These are phyloP conservation scores for Larimichthys polyactis DNA, from an alignment of 2,113 vertebrate species.

Conservation along the genomic window DNA sequence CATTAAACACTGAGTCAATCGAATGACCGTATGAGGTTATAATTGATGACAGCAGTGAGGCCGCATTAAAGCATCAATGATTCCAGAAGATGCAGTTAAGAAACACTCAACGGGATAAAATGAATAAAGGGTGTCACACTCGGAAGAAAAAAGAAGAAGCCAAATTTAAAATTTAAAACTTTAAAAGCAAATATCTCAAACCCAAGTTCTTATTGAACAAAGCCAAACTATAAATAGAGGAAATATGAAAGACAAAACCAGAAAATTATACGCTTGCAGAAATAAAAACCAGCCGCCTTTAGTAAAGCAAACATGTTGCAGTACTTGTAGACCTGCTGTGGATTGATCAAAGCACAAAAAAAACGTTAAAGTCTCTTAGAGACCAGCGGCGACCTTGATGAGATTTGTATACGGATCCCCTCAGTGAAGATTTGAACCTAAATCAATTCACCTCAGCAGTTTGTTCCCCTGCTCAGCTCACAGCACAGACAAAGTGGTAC, in stretches of 20 bases:
- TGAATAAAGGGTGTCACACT: not conserved
- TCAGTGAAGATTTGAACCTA: not conserved
- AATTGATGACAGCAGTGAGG: conserved; percentile 49
- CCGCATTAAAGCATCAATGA: conserved; percentile 15
- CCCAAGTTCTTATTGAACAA: conserved; percentile 26
- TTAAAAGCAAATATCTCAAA: conserved; percentile 1
- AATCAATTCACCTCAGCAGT: conserved; percentile 9
- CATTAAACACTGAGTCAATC: conserved; percentile 53
- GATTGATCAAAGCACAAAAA: not conserved
- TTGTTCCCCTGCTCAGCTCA: conserved; percentile 15
- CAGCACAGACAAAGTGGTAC: conserved; percentile 2
- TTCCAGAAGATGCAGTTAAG: conserved; percentile 9
- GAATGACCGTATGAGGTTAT: conserved; percentile 23
- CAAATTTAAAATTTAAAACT: not conserved
- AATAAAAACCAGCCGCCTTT: conserved; percentile 35
- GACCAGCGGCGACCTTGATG: not conserved
- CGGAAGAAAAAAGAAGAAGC: not conserved
- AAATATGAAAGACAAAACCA: conserved; percentile 32
- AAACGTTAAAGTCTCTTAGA: not conserved
- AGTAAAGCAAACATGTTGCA: not conserved
- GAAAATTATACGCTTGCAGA: conserved; percentile 41
- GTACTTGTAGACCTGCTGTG: not conserved
- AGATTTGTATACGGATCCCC: not conserved
- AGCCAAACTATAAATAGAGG: conserved; percentile 1
- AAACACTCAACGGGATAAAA: not conserved